Conservation (phyloP, 1,140 invertebrate species). For the Phthorimaea operculella region DNA sequence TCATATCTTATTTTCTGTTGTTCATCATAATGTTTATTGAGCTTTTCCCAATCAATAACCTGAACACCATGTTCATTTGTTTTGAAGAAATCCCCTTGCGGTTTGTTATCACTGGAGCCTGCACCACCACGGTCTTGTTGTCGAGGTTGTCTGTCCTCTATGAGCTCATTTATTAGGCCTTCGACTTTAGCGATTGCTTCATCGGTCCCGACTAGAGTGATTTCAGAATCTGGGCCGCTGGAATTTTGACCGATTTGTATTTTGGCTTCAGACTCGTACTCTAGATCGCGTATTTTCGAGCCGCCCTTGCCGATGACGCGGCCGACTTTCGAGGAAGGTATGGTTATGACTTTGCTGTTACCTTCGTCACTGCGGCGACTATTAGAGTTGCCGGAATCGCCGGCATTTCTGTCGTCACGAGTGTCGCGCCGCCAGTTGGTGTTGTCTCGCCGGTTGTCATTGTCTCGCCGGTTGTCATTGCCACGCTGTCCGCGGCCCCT, state of each 20-base stretch:
- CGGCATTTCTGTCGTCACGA: conserved; percentile 9
- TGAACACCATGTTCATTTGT: conserved; percentile 37
- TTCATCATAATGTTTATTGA: conserved; percentile 63
- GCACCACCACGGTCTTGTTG: conserved; percentile 20
- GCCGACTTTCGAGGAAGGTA: conserved; percentile 50
- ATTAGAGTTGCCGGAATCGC: not conserved
- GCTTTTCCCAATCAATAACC: conserved; percentile 52
- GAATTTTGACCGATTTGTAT: conserved; percentile 50
- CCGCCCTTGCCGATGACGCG: conserved; percentile 75
- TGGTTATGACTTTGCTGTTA: conserved; percentile 43
- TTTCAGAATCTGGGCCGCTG: conserved; percentile 45
- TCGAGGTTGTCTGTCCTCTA: conserved; percentile 44
- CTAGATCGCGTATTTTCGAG: conserved; percentile 78
- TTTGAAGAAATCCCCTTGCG: conserved; percentile 43
- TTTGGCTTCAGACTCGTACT: conserved; percentile 60
- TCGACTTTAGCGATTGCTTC: conserved; percentile 67
- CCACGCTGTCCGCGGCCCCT: conserved; percentile 15
- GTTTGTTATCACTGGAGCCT: conserved; percentile 30
- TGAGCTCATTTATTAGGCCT: conserved; percentile 67
- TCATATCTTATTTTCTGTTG: conserved; percentile 70
- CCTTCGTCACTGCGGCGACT: conserved; percentile 22
- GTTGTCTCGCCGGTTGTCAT: conserved; percentile 24
- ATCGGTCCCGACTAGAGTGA: conserved; percentile 67
- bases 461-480: conserved; percentile 25
- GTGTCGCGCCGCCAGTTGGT: conserved; percentile 36